Conservation (phyloP, 2,888 invertebrate species). For the Tribolium freemani region DNA sequence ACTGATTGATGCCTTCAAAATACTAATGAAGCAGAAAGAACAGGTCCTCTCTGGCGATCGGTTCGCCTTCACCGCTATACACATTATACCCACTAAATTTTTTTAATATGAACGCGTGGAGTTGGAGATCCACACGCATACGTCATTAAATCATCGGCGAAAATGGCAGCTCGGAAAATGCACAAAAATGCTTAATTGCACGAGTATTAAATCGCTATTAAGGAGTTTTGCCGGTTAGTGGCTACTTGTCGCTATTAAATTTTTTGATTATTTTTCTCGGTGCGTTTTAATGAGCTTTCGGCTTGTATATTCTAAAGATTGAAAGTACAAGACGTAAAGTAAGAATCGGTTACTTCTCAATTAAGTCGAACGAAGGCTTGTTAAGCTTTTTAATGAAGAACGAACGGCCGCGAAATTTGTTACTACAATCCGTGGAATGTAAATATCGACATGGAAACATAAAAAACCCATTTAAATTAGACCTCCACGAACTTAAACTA, state of each 20-base stretch:
- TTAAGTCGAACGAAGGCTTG: conserved; percentile 2
- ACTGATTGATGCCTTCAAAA: conserved; percentile 48
- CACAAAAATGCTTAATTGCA: not conserved
- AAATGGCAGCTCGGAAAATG: too few species aligned
- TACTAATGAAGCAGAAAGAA: conserved; percentile 43
- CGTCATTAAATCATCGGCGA: too few species aligned
- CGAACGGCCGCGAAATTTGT: not conserved
- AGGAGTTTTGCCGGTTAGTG: conserved; percentile 29
- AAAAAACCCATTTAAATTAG: conserved; percentile 39
- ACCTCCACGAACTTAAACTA: conserved; percentile 27
- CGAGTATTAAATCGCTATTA: conserved; percentile 36
- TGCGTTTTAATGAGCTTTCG: not conserved
- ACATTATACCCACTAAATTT: not conserved
- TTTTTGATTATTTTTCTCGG: conserved; percentile 24
- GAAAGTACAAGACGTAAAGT: not conserved
- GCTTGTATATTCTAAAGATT: not conserved
- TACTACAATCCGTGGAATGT: conserved; percentile 21
- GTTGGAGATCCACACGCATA: too few species aligned
- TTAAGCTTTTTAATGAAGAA: conserved; percentile 29
- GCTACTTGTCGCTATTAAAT: conserved; percentile 37
- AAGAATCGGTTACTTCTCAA: conserved; percentile 20
- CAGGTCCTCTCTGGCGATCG: conserved; percentile 24
- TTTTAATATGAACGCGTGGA: not conserved
- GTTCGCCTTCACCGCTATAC: conserved; percentile 25
- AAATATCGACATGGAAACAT: conserved; percentile 26